phyloP scores from a whole-genome alignment of 1,140 invertebrate genomes.

The Delia radicum region DNA sequence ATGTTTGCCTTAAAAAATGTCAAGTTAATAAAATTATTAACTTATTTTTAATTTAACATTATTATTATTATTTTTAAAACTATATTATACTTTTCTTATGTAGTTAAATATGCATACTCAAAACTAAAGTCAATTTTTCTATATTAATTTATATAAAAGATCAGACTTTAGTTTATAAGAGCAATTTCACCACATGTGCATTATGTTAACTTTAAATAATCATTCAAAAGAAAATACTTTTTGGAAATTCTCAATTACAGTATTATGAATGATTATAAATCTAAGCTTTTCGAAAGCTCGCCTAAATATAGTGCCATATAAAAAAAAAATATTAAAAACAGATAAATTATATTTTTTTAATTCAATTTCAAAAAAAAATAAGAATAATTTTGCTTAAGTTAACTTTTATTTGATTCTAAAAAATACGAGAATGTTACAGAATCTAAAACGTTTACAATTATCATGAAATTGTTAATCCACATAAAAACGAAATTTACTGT shows the following conservation, averaged over 20 bases:
- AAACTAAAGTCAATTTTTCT: background rate
- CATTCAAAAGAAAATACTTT: background rate
- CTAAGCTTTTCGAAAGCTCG: conserved; percentile 53
- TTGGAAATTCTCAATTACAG: background rate
- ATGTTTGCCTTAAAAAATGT: too few species aligned
- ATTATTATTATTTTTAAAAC: background rate
- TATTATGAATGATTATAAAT: conserved; percentile 34
- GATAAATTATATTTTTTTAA: background rate
- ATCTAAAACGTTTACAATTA: too few species aligned
- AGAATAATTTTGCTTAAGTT: too few species aligned
- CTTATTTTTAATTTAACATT: background rate
- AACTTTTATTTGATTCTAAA: too few species aligned
- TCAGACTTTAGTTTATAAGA: conserved; percentile 27
- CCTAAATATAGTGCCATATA: conserved; percentile 48
- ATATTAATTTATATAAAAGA: background rate
- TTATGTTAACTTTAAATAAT: conserved; percentile 32
- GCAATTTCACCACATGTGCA: conserved; percentile 53
- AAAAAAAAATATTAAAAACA: conserved; percentile 22
- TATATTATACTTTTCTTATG: background rate
- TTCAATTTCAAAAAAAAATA: background rate
- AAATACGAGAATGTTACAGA: too few species aligned
- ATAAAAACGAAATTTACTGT: too few species aligned
- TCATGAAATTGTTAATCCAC: too few species aligned
- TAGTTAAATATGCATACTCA: background rate
- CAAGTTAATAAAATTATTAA: too few species aligned